A percentile compares a stretch with the other conserved stretches of the same genome.
phyloP scores from a whole-genome alignment of 1,140 invertebrate species.

The Ectropis grisescens region DNA sequence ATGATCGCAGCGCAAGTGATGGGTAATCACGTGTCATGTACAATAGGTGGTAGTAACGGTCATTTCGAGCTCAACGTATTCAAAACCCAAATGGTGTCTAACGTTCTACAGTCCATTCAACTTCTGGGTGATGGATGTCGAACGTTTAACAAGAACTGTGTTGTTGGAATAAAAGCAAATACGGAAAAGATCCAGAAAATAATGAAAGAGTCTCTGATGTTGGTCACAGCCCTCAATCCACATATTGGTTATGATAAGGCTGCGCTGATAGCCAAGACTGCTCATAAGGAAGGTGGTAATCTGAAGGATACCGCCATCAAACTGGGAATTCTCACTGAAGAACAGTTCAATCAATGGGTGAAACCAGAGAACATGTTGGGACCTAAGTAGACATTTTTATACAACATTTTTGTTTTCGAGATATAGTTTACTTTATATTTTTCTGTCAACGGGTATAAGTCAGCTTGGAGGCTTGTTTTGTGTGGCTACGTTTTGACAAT shows the following conservation, averaged over 20 bases:
- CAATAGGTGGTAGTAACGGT: conserved; percentile 95
- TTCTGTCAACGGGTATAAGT: too few species aligned
- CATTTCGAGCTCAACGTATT: conserved; percentile 99
- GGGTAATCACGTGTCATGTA: conserved; percentile 97
- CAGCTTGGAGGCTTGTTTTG: too few species aligned
- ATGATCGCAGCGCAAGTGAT: conserved; percentile 99
- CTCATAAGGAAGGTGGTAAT: conserved; percentile 93
- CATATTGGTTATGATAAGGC: conserved; percentile 99
- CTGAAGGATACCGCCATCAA: conserved; percentile 93
- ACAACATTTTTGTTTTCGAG: too few species aligned
- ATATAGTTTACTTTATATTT: too few species aligned
- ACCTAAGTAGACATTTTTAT: conserved; percentile 79
- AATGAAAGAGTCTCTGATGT: conserved; percentile 96
- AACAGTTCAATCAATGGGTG: conserved; percentile 96
- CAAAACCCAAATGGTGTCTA: conserved; percentile 98
- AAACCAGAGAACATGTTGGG: conserved; percentile 96
- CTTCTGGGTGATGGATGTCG: conserved; percentile 83
- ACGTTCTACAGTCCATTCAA: conserved; percentile 92
- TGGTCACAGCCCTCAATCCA: conserved; percentile 98
- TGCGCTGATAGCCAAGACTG: conserved; percentile 96
- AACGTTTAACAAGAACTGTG: conserved; percentile 95
- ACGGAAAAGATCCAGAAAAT: conserved; percentile 84
- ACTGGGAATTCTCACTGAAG: conserved; percentile 86
- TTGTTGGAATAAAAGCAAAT: conserved; percentile 92
- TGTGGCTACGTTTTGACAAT: too few species aligned